Evolutionary conservation across 2,888 invertebrate species (phyloP).

Genomic region (Phaedon cochleariae): DNA sequence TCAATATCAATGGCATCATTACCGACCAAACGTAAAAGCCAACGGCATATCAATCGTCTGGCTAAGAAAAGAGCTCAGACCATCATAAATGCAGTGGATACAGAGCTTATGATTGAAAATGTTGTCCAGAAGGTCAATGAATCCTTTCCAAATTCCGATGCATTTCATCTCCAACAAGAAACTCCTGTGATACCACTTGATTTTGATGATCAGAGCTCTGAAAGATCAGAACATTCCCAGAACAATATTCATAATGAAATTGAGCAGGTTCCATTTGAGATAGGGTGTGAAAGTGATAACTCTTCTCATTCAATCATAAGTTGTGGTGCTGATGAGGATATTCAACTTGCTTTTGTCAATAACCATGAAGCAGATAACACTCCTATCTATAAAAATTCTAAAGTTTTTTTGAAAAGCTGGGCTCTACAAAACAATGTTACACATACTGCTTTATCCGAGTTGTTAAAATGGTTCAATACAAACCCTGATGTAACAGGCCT

Average conservation of each 20-base stretch:
- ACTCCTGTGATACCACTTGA: too few relatives aligned
- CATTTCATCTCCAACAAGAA: too few relatives aligned
- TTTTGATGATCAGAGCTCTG: too few relatives aligned
- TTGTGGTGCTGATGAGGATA: too few relatives aligned
- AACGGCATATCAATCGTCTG: slow-evolving; percentile 5
- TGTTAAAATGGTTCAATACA: slow-evolving; percentile 21
- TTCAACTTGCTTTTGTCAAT: too few relatives aligned
- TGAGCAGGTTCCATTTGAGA: too few relatives aligned
- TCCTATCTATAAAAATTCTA: too few relatives aligned
- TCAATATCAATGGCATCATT: neutral
- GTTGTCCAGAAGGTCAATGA: neutral
- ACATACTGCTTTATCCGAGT: slow-evolving; percentile 20
- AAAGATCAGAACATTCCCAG: too few relatives aligned
- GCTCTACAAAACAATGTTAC: slow-evolving; percentile 24
- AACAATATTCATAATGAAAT: too few relatives aligned
- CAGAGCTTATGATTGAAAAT: neutral
- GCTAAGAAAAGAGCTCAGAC: slow-evolving; percentile 3
- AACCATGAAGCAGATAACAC: too few relatives aligned
- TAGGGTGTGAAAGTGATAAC: too few relatives aligned
- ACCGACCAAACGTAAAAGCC: neutral
- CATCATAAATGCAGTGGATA: neutral
- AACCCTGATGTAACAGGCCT: neutral
- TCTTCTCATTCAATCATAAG: too few relatives aligned
- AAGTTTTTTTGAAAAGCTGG: slow-evolving; percentile 6
- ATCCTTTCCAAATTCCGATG: neutral